A percentile compares a stretch with the other conserved stretches of the same genome.
Evolutionary conservation across 1,140 invertebrate species (phyloP).

Genomic region (Drosophila funebris): DNA sequence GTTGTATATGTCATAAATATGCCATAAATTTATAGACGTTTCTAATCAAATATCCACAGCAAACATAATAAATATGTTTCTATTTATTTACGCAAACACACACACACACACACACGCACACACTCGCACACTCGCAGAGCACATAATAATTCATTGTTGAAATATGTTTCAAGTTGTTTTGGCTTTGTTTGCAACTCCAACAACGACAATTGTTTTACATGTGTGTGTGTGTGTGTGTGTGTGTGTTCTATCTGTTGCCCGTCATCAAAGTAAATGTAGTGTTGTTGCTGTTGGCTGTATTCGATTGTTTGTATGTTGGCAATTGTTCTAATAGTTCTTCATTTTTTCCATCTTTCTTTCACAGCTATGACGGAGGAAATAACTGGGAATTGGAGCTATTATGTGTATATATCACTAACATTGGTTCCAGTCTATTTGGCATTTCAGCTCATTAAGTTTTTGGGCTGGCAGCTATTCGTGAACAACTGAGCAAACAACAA

Average conservation of each 20-base stretch:
- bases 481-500: conserved; percentile 75
- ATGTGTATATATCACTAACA: conserved; percentile 79
- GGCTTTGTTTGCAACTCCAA: conserved; percentile 20
- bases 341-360: conserved; percentile 11
- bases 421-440: conserved; percentile 83
- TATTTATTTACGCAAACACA: conserved; percentile 30
- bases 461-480: conserved; percentile 83
- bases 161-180: conserved; percentile 23
- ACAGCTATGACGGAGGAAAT: conserved; percentile 82
- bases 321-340: conserved; percentile 40
- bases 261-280: conserved; percentile 22
- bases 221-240: neutral
- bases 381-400: conserved; percentile 81
- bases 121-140: neutral
- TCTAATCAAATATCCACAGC: conserved; percentile 43
- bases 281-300: neutral
- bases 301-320: conserved; percentile 33
- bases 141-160: conserved; percentile 20
- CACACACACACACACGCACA: neutral
- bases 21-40: conserved; percentile 39
- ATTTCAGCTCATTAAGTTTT: conserved; percentile 83
- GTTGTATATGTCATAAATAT: conserved; percentile 6
- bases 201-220: conserved; percentile 20
- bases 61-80: conserved; percentile 34
- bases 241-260: conserved; percentile 10